Evolutionary conservation across 2,797 vertebrate genomes (phyloP), one percentile per base, ranked within the genome.

Genomic region (Pachyuromys duprasi): DNA sequence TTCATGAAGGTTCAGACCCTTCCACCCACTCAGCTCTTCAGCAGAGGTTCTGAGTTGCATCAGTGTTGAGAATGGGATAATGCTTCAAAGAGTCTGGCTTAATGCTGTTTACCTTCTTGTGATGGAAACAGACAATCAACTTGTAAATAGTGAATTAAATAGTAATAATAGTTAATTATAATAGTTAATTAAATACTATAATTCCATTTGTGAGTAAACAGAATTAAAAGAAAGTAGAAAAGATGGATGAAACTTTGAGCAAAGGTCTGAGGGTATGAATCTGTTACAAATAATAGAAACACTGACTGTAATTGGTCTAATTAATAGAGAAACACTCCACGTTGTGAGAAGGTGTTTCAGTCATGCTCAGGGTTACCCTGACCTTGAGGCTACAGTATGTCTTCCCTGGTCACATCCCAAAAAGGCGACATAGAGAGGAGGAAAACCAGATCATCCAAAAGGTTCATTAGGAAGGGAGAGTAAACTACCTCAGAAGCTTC

Each of bases 231-330:
- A 78, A 36, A 72, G 55, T 31, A 53, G 36, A 82, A 60, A n/a
- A 7, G 55, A 28, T 12, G 33, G 28, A 53, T 13, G 4, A n/a
- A 84, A 49, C 13, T 3, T 8, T 53, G 42, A 31, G 22, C 24
- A 20, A 76, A 45, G 20, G 8, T 14, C 8, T n/a, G 42, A n/a
- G 18, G 33, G 15, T 22, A 13, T 0, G 8, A 33, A n/a, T 31
- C 14, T 15, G 4, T 42, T 60, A n/a, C 65, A 55, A n/a, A 45
- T 15, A 2, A 26, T 83, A 86, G 69, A 65, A 60, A 39, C 7
- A 9, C 33, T 0, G 0, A 3, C 0, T 24, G 28, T 33, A 74
- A 24, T 65, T 1, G 6, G 12, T 31, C 22, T 18, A 0, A 2
- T 39, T 36, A 2, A 1, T 0, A 8, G 6, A 9, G 57, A 60